Evolutionary conservation across 64 coral and sea anemone species (phyloP).

Genomic region (Montipora foliosa): DNA sequence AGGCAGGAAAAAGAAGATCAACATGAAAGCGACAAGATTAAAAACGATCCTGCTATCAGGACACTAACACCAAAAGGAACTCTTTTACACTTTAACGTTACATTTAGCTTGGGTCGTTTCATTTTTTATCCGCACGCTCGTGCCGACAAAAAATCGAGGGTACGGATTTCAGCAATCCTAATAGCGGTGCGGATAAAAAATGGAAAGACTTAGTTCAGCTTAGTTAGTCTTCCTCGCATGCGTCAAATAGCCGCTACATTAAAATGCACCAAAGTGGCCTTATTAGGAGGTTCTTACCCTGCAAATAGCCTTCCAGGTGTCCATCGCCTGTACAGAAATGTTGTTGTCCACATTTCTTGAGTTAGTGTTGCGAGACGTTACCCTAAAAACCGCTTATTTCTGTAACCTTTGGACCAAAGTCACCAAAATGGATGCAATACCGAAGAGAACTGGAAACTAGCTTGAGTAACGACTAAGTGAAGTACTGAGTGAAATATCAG

Average conservation of each 20-base stretch:
- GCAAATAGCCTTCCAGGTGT: constrained; percentile 87
- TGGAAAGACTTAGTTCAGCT: no score
- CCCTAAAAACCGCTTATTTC: not conserved
- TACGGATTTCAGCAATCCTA: no score
- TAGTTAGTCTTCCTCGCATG: no score
- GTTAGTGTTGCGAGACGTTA: not conserved
- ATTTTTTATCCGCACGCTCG: no score
- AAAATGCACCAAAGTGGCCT: not conserved
- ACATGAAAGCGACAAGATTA: no score
- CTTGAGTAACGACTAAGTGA: not conserved
- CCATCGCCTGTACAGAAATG: constrained; percentile 68
- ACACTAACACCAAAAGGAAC: no score
- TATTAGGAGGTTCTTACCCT: constrained; percentile 62
- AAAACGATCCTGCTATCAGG: no score
- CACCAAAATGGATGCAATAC: constrained; percentile 60
- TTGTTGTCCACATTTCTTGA: constrained; percentile 73
- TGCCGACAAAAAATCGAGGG: no score
- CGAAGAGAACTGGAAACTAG: constrained; percentile 9
- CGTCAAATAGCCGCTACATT: not conserved
- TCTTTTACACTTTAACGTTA: no score
- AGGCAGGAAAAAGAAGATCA: no score
- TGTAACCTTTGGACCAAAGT: not conserved
- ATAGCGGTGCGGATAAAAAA: no score
- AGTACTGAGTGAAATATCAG: not conserved
- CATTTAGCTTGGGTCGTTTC: no score